A percentile compares a stretch with the other conserved stretches of the same genome.
Conservation (phyloP, 2,797 vertebrate species). For the Xenops minutus region DNA sequence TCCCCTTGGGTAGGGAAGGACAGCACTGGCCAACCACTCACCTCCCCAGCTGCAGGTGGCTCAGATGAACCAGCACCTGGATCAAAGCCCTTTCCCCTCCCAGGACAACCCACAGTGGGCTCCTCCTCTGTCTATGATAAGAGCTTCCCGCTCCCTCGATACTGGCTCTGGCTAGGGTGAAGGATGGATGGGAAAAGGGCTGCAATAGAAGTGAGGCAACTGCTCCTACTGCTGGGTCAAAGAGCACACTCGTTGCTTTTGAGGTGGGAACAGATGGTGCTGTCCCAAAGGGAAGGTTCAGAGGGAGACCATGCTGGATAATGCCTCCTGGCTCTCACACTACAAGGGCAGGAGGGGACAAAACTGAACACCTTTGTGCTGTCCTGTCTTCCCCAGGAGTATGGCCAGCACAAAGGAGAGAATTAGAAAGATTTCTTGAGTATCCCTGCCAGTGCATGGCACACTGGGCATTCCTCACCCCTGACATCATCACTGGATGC, state of each 20-base stretch:
- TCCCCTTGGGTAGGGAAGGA: constrained; percentile 9
- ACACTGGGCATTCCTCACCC: background rate
- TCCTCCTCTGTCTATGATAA: constrained; percentile 26
- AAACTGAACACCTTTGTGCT: background rate
- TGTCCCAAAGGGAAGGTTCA: background rate
- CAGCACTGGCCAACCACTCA: constrained; percentile 5
- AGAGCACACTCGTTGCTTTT: background rate
- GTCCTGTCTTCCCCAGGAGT: background rate
- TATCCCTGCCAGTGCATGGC: background rate
- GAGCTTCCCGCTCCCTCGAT: background rate
- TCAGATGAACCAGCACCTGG: background rate
- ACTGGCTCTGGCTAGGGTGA: constrained; percentile 9
- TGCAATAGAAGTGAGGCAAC: background rate
- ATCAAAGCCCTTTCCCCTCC: background rate
- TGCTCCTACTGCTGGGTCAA: background rate
- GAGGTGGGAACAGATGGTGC: background rate
- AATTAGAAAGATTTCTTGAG: background rate
- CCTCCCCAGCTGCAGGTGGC: background rate
- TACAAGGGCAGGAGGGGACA: background rate
- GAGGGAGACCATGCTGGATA: background rate
- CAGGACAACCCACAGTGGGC: background rate
- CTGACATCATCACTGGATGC: background rate
- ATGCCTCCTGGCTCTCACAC: background rate
- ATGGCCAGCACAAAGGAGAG: background rate
- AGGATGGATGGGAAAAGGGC: constrained; percentile 55